These are phyloP conservation scores for Xestia ashworthii DNA, from an alignment of 2,888 invertebrate genomes.

Conservation along the genomic window DNA sequence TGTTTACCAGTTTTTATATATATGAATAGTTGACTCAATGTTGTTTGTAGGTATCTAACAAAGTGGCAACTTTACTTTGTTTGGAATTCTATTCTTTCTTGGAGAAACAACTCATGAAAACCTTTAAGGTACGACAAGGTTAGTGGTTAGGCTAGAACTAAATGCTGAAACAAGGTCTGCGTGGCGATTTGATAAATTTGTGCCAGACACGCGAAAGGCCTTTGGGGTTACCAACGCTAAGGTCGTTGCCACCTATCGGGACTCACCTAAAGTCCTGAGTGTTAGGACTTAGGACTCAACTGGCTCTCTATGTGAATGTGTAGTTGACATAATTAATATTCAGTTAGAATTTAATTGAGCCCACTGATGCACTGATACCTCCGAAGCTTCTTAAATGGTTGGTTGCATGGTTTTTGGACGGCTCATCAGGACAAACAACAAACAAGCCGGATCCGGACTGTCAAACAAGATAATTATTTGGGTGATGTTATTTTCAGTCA, in stretches of 20 bases:
- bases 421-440: background rate
- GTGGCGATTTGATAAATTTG: constrained; percentile 14
- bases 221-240: constrained; percentile 25
- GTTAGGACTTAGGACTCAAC: background rate
- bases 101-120: constrained; percentile 1
- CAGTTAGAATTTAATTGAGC: background rate
- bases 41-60: background rate
- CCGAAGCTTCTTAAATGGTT: background rate
- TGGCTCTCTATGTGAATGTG: background rate
- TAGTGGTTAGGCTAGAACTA: background rate
- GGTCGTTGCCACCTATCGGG: constrained; percentile 7
- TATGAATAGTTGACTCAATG: background rate
- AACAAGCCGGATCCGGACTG: background rate
- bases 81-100: background rate
- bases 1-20: constrained; percentile 1
- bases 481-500: background rate
- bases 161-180: background rate
- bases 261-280: too few species aligned
- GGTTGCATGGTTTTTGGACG: background rate
- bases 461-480: background rate
- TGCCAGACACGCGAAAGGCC: constrained; percentile 24
- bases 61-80: background rate
- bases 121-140: background rate
- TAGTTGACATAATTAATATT: background rate
- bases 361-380: background rate